A percentile compares a stretch with the other conserved stretches of the same genome.
These are phyloP conservation scores for Apis dorsata DNA, from an alignment of 1,140 invertebrate genomes.

Conservation along the genomic window DNA sequence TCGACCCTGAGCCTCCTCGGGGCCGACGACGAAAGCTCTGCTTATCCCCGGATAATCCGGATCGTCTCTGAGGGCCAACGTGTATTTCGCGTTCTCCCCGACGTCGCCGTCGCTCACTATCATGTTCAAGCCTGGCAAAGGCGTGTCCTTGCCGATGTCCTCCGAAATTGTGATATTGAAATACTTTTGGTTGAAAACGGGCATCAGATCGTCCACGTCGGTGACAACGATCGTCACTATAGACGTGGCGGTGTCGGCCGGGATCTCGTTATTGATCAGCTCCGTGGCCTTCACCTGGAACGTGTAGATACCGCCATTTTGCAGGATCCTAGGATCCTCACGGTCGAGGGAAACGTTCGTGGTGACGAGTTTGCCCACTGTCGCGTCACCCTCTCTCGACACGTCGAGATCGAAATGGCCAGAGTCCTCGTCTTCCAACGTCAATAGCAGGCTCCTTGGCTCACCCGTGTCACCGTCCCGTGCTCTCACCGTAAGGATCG, in stretches of 20 bases:
- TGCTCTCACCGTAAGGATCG: conserved; percentile 85
- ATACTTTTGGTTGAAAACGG: conserved; percentile 85
- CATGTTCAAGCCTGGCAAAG: conserved; percentile 86
- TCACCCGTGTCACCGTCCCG: conserved; percentile 89
- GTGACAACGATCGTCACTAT: conserved; percentile 89
- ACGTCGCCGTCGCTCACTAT: conserved; percentile 88
- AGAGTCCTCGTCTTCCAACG: conserved; percentile 84
- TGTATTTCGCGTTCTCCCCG: conserved; percentile 88
- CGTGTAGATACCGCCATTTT: conserved; percentile 89
- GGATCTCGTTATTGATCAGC: conserved; percentile 86
- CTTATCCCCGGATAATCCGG: conserved; percentile 81
- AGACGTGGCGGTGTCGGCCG: conserved; percentile 84
- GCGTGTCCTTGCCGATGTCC: conserved; percentile 86
- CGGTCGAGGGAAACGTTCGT: conserved; percentile 85
- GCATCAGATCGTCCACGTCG: conserved; percentile 91
- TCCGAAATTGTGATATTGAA: conserved; percentile 89
- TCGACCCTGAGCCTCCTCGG: conserved; percentile 85
- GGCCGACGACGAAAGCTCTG: conserved; percentile 84
- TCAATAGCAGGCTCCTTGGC: conserved; percentile 84
- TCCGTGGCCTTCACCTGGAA: conserved; percentile 88
- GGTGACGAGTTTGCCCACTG: conserved; percentile 81
- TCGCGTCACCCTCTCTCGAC: conserved; percentile 80
- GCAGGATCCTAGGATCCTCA: conserved; percentile 86
- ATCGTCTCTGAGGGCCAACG: conserved; percentile 83
- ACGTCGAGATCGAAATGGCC: conserved; percentile 85